These are phyloP conservation scores for Dolichallabes microphthalmus DNA, from an alignment of 2,113 vertebrate species.

Conservation along the genomic window DNA sequence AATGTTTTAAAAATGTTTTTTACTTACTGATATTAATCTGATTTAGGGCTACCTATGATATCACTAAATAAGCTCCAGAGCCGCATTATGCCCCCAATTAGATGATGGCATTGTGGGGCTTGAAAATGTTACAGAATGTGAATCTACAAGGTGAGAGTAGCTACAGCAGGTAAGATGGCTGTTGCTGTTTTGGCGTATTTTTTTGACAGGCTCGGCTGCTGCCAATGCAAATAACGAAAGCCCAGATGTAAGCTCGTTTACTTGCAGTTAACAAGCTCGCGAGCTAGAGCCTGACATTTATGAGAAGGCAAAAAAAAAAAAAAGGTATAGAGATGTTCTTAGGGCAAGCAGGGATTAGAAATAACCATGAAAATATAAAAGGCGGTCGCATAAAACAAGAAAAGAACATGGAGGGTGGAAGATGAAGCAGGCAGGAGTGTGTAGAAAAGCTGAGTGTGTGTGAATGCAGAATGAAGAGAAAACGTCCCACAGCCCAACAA, in stretches of 20 bases:
- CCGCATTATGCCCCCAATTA: neutral
- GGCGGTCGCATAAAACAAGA: neutral
- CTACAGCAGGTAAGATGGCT: neutral
- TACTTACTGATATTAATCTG: neutral
- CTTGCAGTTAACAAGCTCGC: neutral
- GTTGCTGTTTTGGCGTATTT: neutral
- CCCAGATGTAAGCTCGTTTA: neutral
- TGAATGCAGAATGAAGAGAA: slow-evolving; percentile 6
- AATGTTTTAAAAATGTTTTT: no score
- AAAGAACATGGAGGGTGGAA: neutral
- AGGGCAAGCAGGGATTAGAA: neutral
- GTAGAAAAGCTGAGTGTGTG: neutral
- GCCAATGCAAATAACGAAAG: neutral
- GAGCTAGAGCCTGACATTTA: neutral
- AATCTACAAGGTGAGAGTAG: neutral
- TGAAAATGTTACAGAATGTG: no score
- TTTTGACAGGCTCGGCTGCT: neutral
- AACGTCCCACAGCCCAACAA: slow-evolving; percentile 10
- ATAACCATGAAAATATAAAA: neutral
- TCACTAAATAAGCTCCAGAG: neutral
- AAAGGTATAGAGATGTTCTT: neutral
- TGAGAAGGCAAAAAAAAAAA: neutral
- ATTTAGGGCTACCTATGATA: neutral
- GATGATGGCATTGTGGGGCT: neutral
- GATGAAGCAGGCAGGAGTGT: neutral